Evolutionary conservation across 2,113 vertebrate species (phyloP).

Genomic region (Clarias macrocephalus): DNA sequence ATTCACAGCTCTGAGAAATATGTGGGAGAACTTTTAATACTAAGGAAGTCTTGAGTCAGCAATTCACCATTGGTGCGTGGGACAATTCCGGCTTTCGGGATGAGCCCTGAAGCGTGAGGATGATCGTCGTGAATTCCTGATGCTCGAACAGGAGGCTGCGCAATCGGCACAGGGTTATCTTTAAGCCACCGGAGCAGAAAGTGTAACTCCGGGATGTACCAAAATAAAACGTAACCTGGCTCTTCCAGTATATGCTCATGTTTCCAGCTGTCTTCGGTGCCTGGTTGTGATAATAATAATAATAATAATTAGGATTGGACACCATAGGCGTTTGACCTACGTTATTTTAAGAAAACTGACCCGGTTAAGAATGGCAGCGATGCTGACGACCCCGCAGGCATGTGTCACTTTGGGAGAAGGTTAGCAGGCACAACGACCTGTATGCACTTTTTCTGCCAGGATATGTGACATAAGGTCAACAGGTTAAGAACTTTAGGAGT

Average conservation of each 20-base stretch:
- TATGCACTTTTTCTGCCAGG: slow-evolving; percentile 28
- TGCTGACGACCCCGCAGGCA: background rate
- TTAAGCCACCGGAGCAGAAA: slow-evolving; percentile 30
- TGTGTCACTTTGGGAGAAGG: slow-evolving; percentile 33
- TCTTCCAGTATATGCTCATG: background rate
- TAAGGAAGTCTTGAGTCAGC: background rate
- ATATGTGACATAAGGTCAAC: slow-evolving; percentile 20
- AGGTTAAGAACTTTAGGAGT: slow-evolving; percentile 46
- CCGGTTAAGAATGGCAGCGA: slow-evolving; percentile 18
- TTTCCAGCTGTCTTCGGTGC: background rate
- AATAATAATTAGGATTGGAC: background rate
- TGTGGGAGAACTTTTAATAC: background rate
- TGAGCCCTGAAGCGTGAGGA: slow-evolving; percentile 47
- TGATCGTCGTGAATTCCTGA: slow-evolving; percentile 65
- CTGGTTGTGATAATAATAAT: background rate
- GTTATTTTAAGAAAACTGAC: slow-evolving; percentile 33
- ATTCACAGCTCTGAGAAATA: no score
- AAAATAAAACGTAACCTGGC: slow-evolving; percentile 40
- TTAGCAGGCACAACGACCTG: slow-evolving; percentile 36
- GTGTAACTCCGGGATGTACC: slow-evolving; percentile 27
- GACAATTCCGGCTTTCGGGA: slow-evolving; percentile 34
- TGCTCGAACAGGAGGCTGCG: slow-evolving; percentile 65
- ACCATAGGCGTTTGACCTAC: no score
- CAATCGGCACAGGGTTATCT: slow-evolving; percentile 66
- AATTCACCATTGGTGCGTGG: slow-evolving; percentile 25